Base-by-base conservation (phyloP, 2,113 vertebrate genomes). In the Nanorana parkeri region DNA sequence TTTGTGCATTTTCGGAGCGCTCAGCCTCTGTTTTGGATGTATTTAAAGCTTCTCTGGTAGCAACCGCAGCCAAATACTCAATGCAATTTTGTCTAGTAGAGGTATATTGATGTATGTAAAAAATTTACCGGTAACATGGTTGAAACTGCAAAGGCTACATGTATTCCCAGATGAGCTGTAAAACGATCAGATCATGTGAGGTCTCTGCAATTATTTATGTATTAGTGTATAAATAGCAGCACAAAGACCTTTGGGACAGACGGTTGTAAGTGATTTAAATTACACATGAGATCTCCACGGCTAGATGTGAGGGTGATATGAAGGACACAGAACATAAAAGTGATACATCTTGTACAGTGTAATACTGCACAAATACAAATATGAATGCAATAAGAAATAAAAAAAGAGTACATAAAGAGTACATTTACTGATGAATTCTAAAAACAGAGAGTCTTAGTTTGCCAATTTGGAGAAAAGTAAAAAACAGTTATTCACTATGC, bases 151-250 rank as follows among this genome's bases (percentile, higher is more conserved):
- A 60, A 55, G 28, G 3, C 20, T 47, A 52, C 67, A 69, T 32
- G 51, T 56, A 47, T 24, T n/a, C 52, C 55, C 66, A 51, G 52
- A 8, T 17, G 55, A 32, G 29, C 17, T 28, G 66, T 24, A 80
- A 80, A 23, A 24, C 19, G 78, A 80, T 69, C 78, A 20, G 55
- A 32, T 61, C 54, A 41, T 78, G 64, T 67, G 52, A 41, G 52
- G 41, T 58, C 24, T 21, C 26, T 36, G 72, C 6, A 66, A 54
- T 68, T 78, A 78, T 68, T 79, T 79, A 80, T 69, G 69, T 69
- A 68, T 51, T 41, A 47, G 28, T 21, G 5, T 69, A 69, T 24
- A 58, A 61, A 60, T 80, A 69, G 66, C 5, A 51, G 26, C 54
- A 17, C 8, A 8, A 7, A 21, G 32, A 28, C 51, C 29, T 41